Evolutionary conservation across 2,113 vertebrate species (phyloP).

Genomic region (Anarhynchus alexandrinus): DNA sequence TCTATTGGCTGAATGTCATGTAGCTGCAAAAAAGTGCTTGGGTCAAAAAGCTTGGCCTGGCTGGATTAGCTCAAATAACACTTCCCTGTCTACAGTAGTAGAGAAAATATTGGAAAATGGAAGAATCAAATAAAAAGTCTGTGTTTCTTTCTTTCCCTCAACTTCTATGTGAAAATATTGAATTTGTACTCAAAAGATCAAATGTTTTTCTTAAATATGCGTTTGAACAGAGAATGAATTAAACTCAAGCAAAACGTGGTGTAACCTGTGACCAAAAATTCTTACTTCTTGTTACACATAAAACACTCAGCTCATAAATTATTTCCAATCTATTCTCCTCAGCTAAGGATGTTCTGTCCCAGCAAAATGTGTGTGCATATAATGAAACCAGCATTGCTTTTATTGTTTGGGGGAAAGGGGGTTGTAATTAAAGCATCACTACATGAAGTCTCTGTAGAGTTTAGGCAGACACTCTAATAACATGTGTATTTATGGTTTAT

Average conservation of each 20-base stretch:
- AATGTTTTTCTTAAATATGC: background rate
- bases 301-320: background rate
- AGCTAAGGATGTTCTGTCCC: background rate
- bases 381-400: background rate
- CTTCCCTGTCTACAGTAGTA: background rate
- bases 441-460: background rate
- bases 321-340: background rate
- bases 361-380: background rate
- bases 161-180: background rate
- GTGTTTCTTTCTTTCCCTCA: background rate
- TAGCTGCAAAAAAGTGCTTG: background rate
- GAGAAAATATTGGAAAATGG: background rate
- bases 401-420: background rate
- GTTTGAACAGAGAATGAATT: background rate
- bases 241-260: background rate
- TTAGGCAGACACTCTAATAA: background rate
- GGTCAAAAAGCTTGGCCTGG: background rate
- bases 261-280: background rate
- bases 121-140: background rate
- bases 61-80: background rate
- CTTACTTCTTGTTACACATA: background rate
- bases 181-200: background rate
- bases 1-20: background rate
- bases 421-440: background rate
- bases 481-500: background rate